A percentile compares a stretch with the other conserved stretches of the same genome.
These are phyloP conservation scores for Oikopleura dioica DNA, from an alignment of 23 tunicate genomes.

Conservation along the genomic window DNA sequence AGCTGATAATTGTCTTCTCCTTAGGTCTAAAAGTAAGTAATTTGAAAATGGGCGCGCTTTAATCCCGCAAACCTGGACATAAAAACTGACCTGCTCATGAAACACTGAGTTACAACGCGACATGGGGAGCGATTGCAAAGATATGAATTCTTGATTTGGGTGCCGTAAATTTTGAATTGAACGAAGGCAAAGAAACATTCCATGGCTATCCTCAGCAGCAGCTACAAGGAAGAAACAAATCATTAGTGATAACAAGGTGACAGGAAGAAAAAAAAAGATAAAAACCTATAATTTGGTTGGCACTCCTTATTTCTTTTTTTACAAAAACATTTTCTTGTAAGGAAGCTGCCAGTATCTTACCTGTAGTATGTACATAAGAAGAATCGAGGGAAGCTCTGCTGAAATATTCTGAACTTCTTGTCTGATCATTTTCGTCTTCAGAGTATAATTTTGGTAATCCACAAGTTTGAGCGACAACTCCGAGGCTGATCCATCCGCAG, in stretches of 20 bases:
- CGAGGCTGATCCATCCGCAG: too few relatives aligned
- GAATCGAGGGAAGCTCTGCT: constrained; percentile 1
- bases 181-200: not conserved
- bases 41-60: not conserved
- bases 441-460: too few relatives aligned
- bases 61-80: not conserved
- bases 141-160: not conserved
- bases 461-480: too few relatives aligned
- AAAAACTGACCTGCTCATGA: not conserved
- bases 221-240: too few relatives aligned
- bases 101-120: not conserved
- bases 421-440: too few relatives aligned
- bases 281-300: too few relatives aligned
- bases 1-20: not conserved
- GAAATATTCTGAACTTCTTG: too few relatives aligned
- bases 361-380: not conserved
- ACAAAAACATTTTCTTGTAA: too few relatives aligned
- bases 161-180: not conserved
- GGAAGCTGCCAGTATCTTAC: too few relatives aligned
- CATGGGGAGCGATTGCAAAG: not conserved
- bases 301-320: too few relatives aligned
- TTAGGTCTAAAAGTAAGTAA: not conserved
- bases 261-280: too few relatives aligned
- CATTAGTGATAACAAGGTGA: too few relatives aligned
- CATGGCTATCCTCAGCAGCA: not conserved